These are phyloP conservation scores for Calliopum simillimum DNA, from an alignment of 2,888 invertebrate genomes.

Conservation along the genomic window DNA sequence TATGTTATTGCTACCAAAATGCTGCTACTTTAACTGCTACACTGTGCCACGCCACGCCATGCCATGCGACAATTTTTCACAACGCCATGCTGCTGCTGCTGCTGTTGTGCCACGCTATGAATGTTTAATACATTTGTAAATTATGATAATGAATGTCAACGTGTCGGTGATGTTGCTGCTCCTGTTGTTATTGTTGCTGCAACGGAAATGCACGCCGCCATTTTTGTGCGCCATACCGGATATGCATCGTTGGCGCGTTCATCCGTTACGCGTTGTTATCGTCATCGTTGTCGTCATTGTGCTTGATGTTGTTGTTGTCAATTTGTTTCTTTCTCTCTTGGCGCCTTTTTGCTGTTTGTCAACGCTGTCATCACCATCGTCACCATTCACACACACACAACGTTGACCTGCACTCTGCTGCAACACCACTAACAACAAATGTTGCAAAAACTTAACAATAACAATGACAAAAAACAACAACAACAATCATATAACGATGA, in stretches of 20 bases:
- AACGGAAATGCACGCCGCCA: conserved; percentile 26
- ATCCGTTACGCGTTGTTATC: conserved; percentile 18
- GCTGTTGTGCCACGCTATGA: conserved; percentile 20
- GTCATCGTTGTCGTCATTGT: conserved; percentile 1
- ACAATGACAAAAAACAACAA: conserved; percentile 48
- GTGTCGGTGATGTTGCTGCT: conserved; percentile 33
- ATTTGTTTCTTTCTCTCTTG: conserved; percentile 24
- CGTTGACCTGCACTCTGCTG: conserved; percentile 20
- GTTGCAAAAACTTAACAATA: conserved; percentile 26
- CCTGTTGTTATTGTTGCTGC: conserved; percentile 28
- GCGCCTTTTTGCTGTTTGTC: conserved; percentile 1
- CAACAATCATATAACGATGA: conserved; percentile 40
- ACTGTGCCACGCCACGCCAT: conserved; percentile 1
- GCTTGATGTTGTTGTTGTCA: conserved; percentile 13
- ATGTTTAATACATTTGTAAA: conserved; percentile 38
- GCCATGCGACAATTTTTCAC: conserved; percentile 7
- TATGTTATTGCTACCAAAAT: background rate
- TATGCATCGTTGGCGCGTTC: conserved; percentile 34
- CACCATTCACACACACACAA: conserved; percentile 27
- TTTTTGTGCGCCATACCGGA: background rate
- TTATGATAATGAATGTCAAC: conserved; percentile 39
- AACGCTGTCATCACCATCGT: conserved; percentile 7
- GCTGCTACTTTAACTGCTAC: background rate
- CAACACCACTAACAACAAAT: conserved; percentile 27
- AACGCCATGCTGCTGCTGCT: background rate